Conservation (phyloP, 2,797 vertebrate species). For the Microtus obscurus region DNA sequence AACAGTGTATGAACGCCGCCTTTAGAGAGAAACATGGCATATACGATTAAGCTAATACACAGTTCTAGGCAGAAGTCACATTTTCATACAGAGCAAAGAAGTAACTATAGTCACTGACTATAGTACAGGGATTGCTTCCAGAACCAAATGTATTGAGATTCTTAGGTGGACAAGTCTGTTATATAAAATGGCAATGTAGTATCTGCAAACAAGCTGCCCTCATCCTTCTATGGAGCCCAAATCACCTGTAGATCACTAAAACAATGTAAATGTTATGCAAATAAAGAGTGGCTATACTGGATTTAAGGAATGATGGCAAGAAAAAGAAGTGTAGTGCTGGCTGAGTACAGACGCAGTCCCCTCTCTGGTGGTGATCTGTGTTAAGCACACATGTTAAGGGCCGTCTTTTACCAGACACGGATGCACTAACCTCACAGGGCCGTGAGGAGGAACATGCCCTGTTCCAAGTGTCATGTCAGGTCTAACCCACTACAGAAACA, state of each 20-base stretch:
- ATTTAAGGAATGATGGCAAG: background rate
- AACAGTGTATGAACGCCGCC: background rate
- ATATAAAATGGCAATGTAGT: background rate
- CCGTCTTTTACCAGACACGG: background rate
- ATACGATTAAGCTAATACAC: background rate
- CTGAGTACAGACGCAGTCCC: background rate
- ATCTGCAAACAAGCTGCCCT: background rate
- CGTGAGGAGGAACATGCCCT: background rate
- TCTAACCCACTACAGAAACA: conserved; percentile 13
- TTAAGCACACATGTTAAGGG: background rate
- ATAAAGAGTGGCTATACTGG: background rate
- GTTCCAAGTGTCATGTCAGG: conserved; percentile 9
- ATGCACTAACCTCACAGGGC: background rate
- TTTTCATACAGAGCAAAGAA: conserved; percentile 16
- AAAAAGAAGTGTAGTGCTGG: background rate
- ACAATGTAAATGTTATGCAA: background rate
- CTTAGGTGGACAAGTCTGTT: background rate
- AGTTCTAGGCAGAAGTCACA: background rate
- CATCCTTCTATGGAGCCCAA: background rate
- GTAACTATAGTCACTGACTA: background rate
- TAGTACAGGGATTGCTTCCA: background rate
- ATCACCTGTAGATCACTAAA: background rate
- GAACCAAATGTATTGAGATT: background rate
- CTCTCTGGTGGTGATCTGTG: background rate
- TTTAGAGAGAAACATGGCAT: background rate